Percentiles rank a stretch among this genome's conserved stretches.
Conservation (phyloP, 2,797 vertebrate species). For the Oreochromis grahami region DNA sequence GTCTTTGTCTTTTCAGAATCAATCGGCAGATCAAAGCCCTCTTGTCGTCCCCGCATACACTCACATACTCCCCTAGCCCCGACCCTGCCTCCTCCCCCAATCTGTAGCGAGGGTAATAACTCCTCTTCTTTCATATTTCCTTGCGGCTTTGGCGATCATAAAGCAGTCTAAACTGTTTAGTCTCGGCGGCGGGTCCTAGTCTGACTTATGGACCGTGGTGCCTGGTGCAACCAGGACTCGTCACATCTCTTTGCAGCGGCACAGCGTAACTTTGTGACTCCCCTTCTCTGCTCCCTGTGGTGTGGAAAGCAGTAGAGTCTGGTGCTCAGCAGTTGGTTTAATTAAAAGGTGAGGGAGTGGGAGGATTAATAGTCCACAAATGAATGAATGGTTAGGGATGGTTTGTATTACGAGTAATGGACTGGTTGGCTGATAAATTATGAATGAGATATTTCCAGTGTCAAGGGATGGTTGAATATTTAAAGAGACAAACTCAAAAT, state of each 20-base stretch:
- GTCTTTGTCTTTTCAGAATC: constrained; percentile 49
- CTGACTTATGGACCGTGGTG: constrained; percentile 56
- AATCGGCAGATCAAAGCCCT: constrained; percentile 61
- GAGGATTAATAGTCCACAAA: neutral
- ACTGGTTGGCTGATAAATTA: neutral
- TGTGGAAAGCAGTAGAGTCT: neutral
- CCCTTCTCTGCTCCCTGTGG: constrained; percentile 35
- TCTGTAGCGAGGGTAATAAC: constrained; percentile 45
- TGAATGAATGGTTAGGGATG: neutral
- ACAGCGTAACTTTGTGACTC: neutral
- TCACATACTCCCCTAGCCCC: neutral
- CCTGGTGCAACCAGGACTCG: constrained; percentile 35
- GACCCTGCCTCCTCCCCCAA: neutral
- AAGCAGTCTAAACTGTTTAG: constrained; percentile 78
- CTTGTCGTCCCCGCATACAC: neutral
- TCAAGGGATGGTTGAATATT: neutral
- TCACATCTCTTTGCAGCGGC: constrained; percentile 1
- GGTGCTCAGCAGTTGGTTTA: neutral
- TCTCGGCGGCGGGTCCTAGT: constrained; percentile 62
- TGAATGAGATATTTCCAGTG: neutral
- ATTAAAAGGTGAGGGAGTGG: neutral
- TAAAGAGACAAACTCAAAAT: neutral
- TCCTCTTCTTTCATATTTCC: constrained; percentile 71
- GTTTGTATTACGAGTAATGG: neutral
- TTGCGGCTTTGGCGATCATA: constrained; percentile 62